phyloP scores from a whole-genome alignment of 2,797 vertebrate genomes.

The Eulemur coronatus region DNA sequence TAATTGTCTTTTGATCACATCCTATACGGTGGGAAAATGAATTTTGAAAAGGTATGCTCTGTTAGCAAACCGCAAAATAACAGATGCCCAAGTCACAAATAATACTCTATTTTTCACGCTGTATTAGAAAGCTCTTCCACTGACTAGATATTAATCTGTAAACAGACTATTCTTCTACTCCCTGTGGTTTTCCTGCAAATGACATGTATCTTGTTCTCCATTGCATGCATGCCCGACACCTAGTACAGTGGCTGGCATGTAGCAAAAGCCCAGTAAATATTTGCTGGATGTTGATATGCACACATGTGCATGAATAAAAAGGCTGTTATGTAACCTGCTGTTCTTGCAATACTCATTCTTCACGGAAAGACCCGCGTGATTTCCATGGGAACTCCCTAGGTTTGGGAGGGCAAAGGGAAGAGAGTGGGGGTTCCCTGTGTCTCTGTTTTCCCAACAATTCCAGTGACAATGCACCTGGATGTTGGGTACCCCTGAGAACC shows the following conservation, averaged over 20 bases:
- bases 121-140: not conserved
- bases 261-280: not conserved
- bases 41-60: not conserved
- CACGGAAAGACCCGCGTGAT: not conserved
- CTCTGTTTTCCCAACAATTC: not conserved
- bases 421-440: rapidly evolving
- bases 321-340: not conserved
- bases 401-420: not conserved
- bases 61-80: slow-evolving; percentile 17
- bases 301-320: not conserved
- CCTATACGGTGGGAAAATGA: not conserved
- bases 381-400: not conserved
- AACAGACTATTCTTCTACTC: not conserved
- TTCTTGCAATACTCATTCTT: not conserved
- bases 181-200: not conserved
- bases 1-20: not conserved
- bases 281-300: not conserved
- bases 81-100: not conserved
- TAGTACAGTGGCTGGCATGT: not conserved
- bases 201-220: not conserved
- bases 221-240: not conserved
- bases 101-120: not conserved
- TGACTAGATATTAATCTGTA: not conserved
- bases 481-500: not conserved
- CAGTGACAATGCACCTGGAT: not conserved